Evolutionary conservation across 2,888 invertebrate genomes (phyloP).

Genomic region (Malachius bipustulatus): DNA sequence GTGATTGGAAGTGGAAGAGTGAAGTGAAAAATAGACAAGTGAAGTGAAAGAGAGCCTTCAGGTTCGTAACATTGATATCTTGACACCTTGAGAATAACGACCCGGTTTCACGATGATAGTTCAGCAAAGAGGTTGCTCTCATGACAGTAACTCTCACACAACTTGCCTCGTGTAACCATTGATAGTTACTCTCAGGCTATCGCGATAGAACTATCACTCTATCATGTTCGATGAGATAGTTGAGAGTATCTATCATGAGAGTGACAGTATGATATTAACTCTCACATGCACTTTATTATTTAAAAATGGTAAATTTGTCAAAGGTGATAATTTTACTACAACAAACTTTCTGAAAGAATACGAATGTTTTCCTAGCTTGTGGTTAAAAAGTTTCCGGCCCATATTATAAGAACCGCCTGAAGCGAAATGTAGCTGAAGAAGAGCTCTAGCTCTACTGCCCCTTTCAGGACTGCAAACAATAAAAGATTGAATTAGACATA

Average conservation of each 20-base stretch:
- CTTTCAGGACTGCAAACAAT: constrained; percentile 6
- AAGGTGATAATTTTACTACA: neutral
- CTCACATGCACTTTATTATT: no score
- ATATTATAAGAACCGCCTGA: neutral
- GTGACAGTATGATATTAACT: neutral
- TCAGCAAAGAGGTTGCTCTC: neutral
- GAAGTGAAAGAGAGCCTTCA: no score
- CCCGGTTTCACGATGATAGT: constrained; percentile 2
- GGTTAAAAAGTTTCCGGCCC: constrained; percentile 1
- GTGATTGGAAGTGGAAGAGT: no score
- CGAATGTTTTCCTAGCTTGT: constrained; percentile 2
- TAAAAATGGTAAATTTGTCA: neutral
- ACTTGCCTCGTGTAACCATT: constrained; percentile 2
- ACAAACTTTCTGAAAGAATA: constrained; percentile 1
- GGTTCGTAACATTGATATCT: no score
- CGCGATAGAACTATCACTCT: constrained; percentile 2
- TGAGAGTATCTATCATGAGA: constrained; percentile 1
- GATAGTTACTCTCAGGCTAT: constrained; percentile 2
- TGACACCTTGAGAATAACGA: no score
- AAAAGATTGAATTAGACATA: no score
- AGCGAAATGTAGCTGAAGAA: constrained; percentile 1
- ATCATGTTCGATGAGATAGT: constrained; percentile 2
- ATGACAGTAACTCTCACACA: constrained; percentile 2
- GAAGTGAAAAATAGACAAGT: no score
- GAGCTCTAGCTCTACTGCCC: constrained; percentile 6